Base-by-base conservation (phyloP, 1,140 invertebrate species). In the Ganaspis sp. region DNA sequence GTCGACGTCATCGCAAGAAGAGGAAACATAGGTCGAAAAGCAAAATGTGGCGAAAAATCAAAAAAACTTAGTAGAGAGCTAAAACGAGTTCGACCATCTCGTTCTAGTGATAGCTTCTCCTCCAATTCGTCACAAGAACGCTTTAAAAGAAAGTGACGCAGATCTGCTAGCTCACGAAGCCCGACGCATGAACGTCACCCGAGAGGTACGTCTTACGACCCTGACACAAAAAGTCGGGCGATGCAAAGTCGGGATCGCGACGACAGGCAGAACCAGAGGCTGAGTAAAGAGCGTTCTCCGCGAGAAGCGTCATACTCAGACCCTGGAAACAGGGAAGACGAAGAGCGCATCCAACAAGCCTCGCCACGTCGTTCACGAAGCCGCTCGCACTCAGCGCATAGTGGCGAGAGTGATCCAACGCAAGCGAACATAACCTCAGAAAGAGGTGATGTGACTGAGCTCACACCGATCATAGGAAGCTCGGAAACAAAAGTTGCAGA, bases 201-300 rank as follows among this genome's bases (percentile, higher is more conserved):
- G 12, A 45, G 40, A 45, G 40, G n/a, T 15, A 45, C 40, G 40
- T 45, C 40, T 11, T 11, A 45, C 5, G 40, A 45, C 0, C 0
- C 12, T 0, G 6, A n/a, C 40, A 12, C 6, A n/a, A 45, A n/a
- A 3, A 1, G 1, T 8, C 0, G 0, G 1, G 5, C 0, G 5
- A 1, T 1, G 9, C 0, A 4, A 0, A 12, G 40, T 12, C 40
- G 0, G 0, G 40, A 12, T 45, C 40, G 5, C 40, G 40, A 15
- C 2, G 6, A 15, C 6, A 45, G 40, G 40, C n/a, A 11, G 11
- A 15, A 11, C 4, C 40, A n/a, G 40, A 45, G 40, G 40, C 5
- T 9, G 40, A 45, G 12, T 45, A 9, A 4, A 45, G 40, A 45
- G 40, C 40, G 40, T 45, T 0, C 2, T 12, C 40, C 4, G 12